Base-by-base conservation (phyloP, 2,797 vertebrate genomes). In the Nasua narica region DNA sequence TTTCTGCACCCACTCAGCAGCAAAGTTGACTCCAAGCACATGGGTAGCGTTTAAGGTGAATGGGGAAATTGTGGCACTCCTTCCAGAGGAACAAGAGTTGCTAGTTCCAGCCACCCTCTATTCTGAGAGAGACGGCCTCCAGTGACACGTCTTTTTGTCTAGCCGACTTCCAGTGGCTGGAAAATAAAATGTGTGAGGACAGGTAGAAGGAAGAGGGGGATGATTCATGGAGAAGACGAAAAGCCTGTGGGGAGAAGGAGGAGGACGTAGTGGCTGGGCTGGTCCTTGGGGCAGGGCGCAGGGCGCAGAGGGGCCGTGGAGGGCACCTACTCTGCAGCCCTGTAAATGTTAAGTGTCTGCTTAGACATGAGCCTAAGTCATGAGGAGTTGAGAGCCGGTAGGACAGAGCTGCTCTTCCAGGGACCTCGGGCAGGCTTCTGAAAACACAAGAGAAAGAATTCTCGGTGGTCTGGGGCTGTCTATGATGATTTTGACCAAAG, bases 151-250 rank as follows among this genome's bases (percentile, higher is more conserved):
- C 83, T 74, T 91, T 93, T 94, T 93, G 85, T 84, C 76, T 82
- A 87, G 87, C 46, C 0, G 12, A 81, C 74, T 81, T 92, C 82
- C 84, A 95, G 70, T 88, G 95, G 27, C 87, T 94, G 77, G 95
- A 94, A 94, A 97, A 91, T 72, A 92, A 78, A 76, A 54, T 62
- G 52, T 85, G 50, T 78, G 87, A 96, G 70, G 93, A 88, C 27
- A 92, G 90, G 93, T 83, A 48, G 35, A 81, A 76, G 54, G 60
- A 91, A 90, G 43, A 89, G 52, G 62, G 25, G 32, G 16, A 60
- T 79, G 79, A 96, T 91, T 96, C 65, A 35, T 19, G 25, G 27
- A 40, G 72, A 62, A 92, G 79, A 48, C 2, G 4, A 65, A 60
- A 35, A 76, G 43, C 37, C 29, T 52, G 13, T 43, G 78, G 77